phyloP scores from a whole-genome alignment of 2,113 vertebrate species.

The Carollia perspicillata region DNA sequence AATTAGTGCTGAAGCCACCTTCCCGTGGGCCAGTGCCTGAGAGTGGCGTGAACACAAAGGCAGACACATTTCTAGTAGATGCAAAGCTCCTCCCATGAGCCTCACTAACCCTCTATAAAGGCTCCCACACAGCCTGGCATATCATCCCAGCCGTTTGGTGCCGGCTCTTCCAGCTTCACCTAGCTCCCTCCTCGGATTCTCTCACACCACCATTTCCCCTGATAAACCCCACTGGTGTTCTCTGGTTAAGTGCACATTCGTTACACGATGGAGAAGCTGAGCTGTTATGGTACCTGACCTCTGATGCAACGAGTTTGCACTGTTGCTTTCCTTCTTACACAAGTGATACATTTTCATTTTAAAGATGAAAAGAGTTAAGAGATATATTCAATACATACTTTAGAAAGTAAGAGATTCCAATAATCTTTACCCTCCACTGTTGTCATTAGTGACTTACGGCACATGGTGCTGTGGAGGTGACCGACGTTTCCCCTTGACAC shows the following conservation, averaged over 20 bases:
- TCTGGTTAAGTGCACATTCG: too few species aligned
- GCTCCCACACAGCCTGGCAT: not conserved
- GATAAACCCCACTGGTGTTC: not conserved
- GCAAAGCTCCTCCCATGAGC: not conserved
- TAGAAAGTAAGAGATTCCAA: not conserved
- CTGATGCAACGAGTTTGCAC: not conserved
- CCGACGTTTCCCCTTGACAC: not conserved
- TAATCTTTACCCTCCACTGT: rapidly evolving
- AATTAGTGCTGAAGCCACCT: not conserved
- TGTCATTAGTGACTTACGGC: not conserved
- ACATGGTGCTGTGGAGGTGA: not conserved
- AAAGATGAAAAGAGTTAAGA: not conserved
- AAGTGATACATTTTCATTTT: not conserved
- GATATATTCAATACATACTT: not conserved
- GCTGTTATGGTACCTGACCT: not conserved
- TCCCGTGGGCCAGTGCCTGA: not conserved
- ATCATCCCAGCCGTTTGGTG: too few species aligned
- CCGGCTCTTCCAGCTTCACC: not conserved
- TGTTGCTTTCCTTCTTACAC: not conserved
- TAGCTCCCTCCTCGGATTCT: not conserved
- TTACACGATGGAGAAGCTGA: not conserved
- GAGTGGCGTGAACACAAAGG: not conserved
- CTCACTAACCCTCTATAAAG: not conserved
- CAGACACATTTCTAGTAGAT: not conserved
- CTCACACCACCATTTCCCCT: not conserved